A percentile compares a stretch with the other conserved stretches of the same genome.
Conservation (phyloP, 2,113 vertebrate species). For the Mus musculus region DNA sequence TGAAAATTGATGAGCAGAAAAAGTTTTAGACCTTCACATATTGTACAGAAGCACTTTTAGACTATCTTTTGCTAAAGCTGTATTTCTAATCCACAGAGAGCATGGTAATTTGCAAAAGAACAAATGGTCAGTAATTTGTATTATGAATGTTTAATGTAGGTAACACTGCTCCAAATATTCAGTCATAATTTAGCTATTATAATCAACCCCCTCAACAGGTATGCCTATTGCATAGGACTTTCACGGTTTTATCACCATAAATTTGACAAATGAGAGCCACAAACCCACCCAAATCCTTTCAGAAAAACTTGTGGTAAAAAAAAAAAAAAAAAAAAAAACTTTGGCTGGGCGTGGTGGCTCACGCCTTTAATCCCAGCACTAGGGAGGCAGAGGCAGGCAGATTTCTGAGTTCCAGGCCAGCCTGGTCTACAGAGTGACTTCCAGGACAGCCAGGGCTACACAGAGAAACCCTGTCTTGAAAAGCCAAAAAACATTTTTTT, state of each 20-base stretch:
- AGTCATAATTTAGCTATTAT: background rate
- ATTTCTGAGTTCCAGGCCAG: too few species aligned
- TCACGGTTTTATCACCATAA: conserved; percentile 34
- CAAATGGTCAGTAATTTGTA: conserved; percentile 55
- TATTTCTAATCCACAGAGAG: background rate
- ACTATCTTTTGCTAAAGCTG: background rate
- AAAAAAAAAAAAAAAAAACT: conserved; percentile 70
- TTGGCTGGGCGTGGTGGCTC: too few species aligned
- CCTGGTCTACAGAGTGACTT: too few species aligned
- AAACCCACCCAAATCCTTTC: conserved; percentile 8
- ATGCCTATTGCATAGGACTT: background rate
- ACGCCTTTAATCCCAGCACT: too few species aligned
- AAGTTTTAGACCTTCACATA: conserved; percentile 45
- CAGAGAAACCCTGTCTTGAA: too few species aligned
- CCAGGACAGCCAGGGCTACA: too few species aligned
- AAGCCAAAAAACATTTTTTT: background rate
- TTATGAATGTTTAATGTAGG: background rate
- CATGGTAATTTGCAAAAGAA: background rate
- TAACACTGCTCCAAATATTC: conserved; percentile 10
- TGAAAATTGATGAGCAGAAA: conserved; percentile 55
- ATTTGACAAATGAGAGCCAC: background rate
- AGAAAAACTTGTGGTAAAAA: conserved; percentile 57
- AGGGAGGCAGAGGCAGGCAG: too few species aligned
- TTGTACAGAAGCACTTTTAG: conserved; percentile 5
- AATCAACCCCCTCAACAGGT: background rate